phyloP scores from a whole-genome alignment of 1,140 invertebrate genomes.

The Aporrectodea caliginosa region DNA sequence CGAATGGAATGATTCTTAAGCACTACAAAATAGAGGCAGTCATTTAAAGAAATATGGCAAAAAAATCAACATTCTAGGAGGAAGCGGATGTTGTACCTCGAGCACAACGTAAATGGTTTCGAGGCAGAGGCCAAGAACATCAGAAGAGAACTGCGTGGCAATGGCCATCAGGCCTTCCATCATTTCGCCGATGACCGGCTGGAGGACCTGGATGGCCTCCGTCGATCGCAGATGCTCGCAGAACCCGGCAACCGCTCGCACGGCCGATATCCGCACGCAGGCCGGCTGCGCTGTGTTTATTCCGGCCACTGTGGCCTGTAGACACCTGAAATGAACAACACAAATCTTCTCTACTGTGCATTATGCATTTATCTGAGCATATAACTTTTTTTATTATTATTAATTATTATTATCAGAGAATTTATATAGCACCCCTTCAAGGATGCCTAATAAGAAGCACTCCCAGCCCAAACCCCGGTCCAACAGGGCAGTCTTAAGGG shows the following conservation, averaged over 20 bases:
- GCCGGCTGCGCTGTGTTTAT: constrained; percentile 61
- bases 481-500: no score
- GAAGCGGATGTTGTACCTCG: constrained; percentile 57
- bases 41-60: no score
- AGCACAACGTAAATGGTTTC: constrained; percentile 66
- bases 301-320: constrained; percentile 64
- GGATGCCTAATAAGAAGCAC: no score
- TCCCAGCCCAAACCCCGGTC: no score
- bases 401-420: no score
- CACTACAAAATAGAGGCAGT: no score
- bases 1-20: no score
- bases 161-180: constrained; percentile 60
- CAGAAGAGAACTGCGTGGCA: constrained; percentile 59
- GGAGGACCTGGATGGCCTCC: constrained; percentile 51
- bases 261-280: constrained; percentile 57
- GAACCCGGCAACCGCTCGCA: constrained; percentile 59
- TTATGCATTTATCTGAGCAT: no score
- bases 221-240: constrained; percentile 60
- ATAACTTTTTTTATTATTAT: no score
- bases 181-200: constrained; percentile 58
- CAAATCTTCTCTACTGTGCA: no score
- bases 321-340: constrained; percentile 55
- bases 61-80: no score
- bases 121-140: constrained; percentile 66
- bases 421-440: no score